Conservation (phyloP, 1,140 invertebrate species). For the Euwallacea similis region DNA sequence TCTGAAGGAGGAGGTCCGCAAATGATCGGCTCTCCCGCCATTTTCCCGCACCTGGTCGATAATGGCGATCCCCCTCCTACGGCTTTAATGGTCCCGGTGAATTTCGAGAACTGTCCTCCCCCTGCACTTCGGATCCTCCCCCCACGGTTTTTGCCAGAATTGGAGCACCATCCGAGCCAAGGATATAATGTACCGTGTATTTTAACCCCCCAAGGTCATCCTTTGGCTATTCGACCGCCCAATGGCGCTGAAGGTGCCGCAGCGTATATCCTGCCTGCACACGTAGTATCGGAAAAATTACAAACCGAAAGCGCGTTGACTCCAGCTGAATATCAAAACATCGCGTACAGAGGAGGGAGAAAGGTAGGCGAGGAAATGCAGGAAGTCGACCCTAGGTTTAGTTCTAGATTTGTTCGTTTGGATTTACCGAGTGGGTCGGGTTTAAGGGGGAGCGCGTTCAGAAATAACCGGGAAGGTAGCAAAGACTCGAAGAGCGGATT, state of each 20-base stretch:
- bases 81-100: constrained; percentile 22
- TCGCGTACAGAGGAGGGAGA: not conserved
- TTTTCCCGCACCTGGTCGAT: constrained; percentile 2
- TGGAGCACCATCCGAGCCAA: not conserved
- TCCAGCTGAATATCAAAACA: constrained; percentile 13
- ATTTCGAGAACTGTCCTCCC: constrained; percentile 14
- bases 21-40: constrained; percentile 6
- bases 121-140: constrained; percentile 10
- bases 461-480: constrained; percentile 7
- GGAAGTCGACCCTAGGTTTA: constrained; percentile 18
- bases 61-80: not conserved
- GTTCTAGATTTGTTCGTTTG: constrained; percentile 18
- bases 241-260: not conserved
- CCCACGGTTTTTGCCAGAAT: constrained; percentile 17
- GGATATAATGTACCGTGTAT: not conserved
- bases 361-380: not conserved
- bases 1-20: constrained; percentile 10
- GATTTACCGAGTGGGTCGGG: constrained; percentile 7
- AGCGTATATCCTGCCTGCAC: constrained; percentile 16
- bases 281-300: constrained; percentile 4
- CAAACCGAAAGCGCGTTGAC: not conserved
- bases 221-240: not conserved
- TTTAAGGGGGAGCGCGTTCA: not conserved
- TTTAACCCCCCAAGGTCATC: constrained; percentile 21
- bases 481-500: constrained; percentile 10